Evolutionary conservation across 2,113 vertebrate species (phyloP), one percentile per base, ranked within the genome.

Genomic region (Prunella himalayana): DNA sequence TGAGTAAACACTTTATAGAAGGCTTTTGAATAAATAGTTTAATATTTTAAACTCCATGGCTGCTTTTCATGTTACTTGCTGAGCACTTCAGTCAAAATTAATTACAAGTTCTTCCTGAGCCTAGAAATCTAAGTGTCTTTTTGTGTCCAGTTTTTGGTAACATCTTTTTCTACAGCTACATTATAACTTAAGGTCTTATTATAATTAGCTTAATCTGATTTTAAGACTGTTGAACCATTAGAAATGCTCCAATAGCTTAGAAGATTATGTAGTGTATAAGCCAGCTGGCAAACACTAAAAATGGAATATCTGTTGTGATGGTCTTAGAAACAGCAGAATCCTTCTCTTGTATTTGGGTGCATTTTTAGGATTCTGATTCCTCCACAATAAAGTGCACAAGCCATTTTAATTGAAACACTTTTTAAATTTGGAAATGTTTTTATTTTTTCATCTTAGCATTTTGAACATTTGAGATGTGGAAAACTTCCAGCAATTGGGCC

Each of bases 151-250:
- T n/a, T 93, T 49, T 73, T 53, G 19, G 51, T 59, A 95, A 89
- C 75, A 35, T 51, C 64, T 45, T 76, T 63, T 89, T 92, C 68
- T 78, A 44, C 12, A 78, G 57, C 33, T 64, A 65, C 82, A 78
- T 78, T 78, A 37, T 87, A 78, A 83, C 51, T 64, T 68, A 64
- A 53, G 11, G 44, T 28, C 5, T 24, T 85, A 53, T 80, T 87
- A 45, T 82, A 91, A 90, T 84, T 70, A 81, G 7, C 19, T 57
- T 72, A 4, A 51, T 75, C 79, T 57, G 18, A 79, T 70, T 86
- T 95, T 64, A 93, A 91, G 50, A 81, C 70, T n/a, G 41, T 82
- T 91, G 57, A 94, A 45, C 37, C 70, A 75, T 80, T 92, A 82
- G 85, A 94, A 92, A 88, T 72, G 73, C 22, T 94, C 77, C 56